Evolutionary conservation across 2,113 vertebrate genomes (phyloP), one percentile per base, ranked within the genome.

Genomic region (Pithys albifrons): DNA sequence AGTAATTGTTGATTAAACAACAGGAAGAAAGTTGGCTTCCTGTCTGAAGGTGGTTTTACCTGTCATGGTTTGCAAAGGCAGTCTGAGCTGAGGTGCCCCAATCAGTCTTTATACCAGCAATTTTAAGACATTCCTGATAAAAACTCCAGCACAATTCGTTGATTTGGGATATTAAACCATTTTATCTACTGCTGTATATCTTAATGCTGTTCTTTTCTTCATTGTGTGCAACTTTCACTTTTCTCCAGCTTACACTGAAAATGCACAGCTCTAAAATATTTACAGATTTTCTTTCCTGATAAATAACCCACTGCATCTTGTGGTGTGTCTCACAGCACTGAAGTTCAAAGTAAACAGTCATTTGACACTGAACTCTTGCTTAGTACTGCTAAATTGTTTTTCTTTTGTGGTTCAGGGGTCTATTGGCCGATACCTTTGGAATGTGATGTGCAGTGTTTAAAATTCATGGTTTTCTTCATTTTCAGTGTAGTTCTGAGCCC

Each of bases 21-120:
- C 98, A 98, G 98, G 98, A 98, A 98, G 97, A 97, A 96, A 97
- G 85, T 85, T 97, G 96, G 93, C 97, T 98, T 98, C 98, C 98
- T 98, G 97, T 98, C 93, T 93, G 91, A 97, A 96, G 94, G 93
- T 97, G 96, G 71, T 96, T 97, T 97, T 96, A 94, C 95, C 91
- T 98, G 96, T 94, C 79, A 71, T 96, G 93, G 92, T 92, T 84
- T 17, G 43, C 41, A 55, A 86, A 97, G 83, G 51, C 45, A 91
- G 33, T 65, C 46, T 66, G 31, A 93, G 72, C 59, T 77, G 81
- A 86, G 61, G 58, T 88, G 58, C n/a, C 8, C 52, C 86, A 62
- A 54, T 86, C 20, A 45, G 46, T 58, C 93, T 91, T 82, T n/a
- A 58, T 31, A 65, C 23, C 48, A 43, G 91, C 57, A 74, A 28